phyloP scores from a whole-genome alignment of 2,113 vertebrate genomes.

The Hippocampus abdominalis region DNA sequence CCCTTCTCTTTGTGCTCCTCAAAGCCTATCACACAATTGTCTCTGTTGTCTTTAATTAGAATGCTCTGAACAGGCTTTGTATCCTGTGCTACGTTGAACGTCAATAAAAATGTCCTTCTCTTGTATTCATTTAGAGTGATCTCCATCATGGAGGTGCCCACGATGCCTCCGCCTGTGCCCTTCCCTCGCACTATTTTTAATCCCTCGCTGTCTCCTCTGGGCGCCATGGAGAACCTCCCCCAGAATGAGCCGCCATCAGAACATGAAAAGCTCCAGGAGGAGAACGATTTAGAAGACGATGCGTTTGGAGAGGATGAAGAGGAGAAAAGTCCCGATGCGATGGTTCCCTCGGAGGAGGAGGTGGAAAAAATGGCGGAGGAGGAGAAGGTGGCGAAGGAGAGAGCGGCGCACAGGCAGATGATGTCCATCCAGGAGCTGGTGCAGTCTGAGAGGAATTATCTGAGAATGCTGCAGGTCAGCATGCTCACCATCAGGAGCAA shows the following conservation, averaged over 20 bases:
- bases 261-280: neutral
- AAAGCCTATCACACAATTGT: neutral
- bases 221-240: neutral
- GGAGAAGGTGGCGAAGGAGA: slow-evolving; percentile 53
- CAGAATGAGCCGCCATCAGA: neutral
- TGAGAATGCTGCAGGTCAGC: slow-evolving; percentile 77
- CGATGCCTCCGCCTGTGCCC: slow-evolving; percentile 34
- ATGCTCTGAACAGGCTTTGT: neutral
- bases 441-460: slow-evolving; percentile 81
- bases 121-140: slow-evolving; percentile 43
- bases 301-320: slow-evolving; percentile 22
- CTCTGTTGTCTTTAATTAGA: neutral
- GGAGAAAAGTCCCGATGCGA: neutral
- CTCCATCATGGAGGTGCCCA: slow-evolving; percentile 68
- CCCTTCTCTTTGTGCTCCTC: neutral
- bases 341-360: slow-evolving; percentile 16
- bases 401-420: slow-evolving; percentile 71
- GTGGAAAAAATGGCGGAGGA: slow-evolving; percentile 50
- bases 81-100: no score
- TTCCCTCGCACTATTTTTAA: slow-evolving; percentile 35
- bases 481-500: slow-evolving; percentile 74
- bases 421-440: slow-evolving; percentile 82
- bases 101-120: neutral
- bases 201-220: slow-evolving; percentile 14
- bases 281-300: neutral